Conservation (phyloP, 2,888 invertebrate species). For the Acronicta leporina region DNA sequence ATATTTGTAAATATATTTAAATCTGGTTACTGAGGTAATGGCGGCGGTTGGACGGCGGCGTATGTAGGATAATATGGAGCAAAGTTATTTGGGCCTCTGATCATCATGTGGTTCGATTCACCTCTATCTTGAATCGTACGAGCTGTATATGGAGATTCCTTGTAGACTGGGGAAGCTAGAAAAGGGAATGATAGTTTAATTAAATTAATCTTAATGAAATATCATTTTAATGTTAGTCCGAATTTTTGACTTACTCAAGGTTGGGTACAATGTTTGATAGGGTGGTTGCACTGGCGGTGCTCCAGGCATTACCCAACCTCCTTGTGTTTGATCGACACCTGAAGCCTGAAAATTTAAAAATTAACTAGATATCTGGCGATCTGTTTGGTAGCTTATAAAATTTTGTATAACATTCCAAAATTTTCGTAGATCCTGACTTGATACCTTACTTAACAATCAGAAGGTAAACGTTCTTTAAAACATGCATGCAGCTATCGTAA, state of each 20-base stretch:
- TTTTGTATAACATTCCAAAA: too few species aligned
- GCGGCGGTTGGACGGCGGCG: conserved; percentile 88
- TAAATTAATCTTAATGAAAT: too few species aligned
- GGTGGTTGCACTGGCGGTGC: conserved; percentile 72
- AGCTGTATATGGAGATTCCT: conserved; percentile 90
- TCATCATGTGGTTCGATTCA: conserved; percentile 89
- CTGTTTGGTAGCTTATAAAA: too few species aligned
- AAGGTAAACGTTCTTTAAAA: too few species aligned
- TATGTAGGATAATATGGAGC: conserved; percentile 91
- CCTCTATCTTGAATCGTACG: conserved; percentile 90
- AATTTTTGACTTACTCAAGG: conserved; percentile 75
- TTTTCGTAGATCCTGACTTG: too few species aligned
- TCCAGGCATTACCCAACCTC: conserved; percentile 79
- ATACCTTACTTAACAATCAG: too few species aligned
- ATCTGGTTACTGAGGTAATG: conserved; percentile 75
- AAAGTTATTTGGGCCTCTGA: conserved; percentile 83
- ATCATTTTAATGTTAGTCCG: too few species aligned
- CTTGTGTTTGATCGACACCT: conserved; percentile 66
- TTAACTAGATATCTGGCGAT: too few species aligned
- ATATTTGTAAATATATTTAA: conserved; percentile 48
- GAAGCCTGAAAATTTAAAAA: conserved; percentile 57
- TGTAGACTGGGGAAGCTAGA: conserved; percentile 91
- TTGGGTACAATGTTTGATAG: conserved; percentile 78
- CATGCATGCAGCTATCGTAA: too few species aligned
- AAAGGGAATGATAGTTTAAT: conserved; percentile 25